Conservation (phyloP, 2,888 invertebrate genomes). For the Diaprepes abbreviatus region DNA sequence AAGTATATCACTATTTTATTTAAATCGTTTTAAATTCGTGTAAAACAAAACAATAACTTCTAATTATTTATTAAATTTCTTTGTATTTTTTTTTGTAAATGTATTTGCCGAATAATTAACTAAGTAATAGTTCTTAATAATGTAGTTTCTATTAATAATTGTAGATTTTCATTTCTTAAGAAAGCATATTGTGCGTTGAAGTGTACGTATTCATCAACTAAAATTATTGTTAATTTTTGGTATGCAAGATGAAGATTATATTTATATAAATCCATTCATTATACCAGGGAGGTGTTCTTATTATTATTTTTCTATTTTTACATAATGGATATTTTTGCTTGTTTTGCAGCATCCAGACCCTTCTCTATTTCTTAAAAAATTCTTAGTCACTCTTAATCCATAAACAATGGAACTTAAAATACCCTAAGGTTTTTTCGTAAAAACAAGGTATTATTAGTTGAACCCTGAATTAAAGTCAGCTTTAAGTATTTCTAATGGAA, state of each 20-base stretch:
- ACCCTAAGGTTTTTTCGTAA: too few species aligned
- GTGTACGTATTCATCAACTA: neutral
- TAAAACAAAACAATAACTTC: neutral
- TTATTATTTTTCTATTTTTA: too few species aligned
- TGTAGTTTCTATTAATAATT: conserved; percentile 27
- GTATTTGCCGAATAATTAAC: conserved; percentile 1
- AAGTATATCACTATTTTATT: neutral
- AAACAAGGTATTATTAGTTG: too few species aligned
- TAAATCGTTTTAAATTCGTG: neutral
- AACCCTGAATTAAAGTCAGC: too few species aligned
- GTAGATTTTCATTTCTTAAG: conserved; percentile 19
- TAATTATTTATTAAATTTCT: conserved; percentile 11
- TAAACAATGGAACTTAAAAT: too few species aligned
- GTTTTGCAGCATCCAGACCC: too few species aligned
- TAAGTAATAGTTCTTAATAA: neutral
- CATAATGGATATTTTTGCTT: too few species aligned
- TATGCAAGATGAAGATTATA: neutral
- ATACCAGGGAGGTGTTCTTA: too few species aligned
- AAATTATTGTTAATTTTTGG: neutral
- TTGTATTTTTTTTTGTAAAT: neutral
- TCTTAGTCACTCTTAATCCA: too few species aligned
- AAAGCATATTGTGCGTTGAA: conserved; percentile 12
- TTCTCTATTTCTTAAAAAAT: too few species aligned
- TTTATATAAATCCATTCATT: too few species aligned
- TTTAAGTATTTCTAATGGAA: too few species aligned